Base-by-base conservation (phyloP, 2,113 vertebrate genomes). In the Callocephalon fimbriatum region DNA sequence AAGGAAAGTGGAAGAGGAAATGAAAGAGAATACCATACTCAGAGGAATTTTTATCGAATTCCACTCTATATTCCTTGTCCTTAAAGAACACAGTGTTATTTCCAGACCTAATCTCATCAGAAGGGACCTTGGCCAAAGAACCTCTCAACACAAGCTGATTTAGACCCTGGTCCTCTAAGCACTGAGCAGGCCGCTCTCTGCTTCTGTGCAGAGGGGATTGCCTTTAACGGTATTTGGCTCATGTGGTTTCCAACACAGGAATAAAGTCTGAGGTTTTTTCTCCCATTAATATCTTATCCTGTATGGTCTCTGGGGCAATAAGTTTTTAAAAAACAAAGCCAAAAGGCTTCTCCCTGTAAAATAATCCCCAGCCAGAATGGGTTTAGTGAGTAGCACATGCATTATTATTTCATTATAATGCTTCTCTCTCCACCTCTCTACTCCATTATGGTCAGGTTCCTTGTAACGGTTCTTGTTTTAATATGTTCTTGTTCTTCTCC, bases 11-110 rank as follows among this genome's bases (percentile, higher is more conserved):
- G 61, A 80, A 92, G 40, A 94, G 94, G 94, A 97, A 95, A 95
- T 92, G 54, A 93, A 97, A 54, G 63, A 92, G 65, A 86, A 93
- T 86, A 92, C 45, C 71, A 76, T 23, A 56, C 35, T 71, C 2
- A 0, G 26, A 83, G 86, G 72, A 96, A 88, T 90, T 94, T 94
- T 92, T 95, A 74, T 91, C 88, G 61, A 94, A 92, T 81, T 92
- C 72, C 68, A 74, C 4, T 59, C 45, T 77, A 9, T 74, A 80
- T 54, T 77, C 29, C 68, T 72, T 48, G 31, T 77, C 67, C 35
- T 66, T 53, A 79, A 93, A 88, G 50, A 92, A 51, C 3, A 5
- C 1, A 0, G 9, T 40, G 20, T 37, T 92, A 26, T 77, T 86
- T 77, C 44, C 47, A 86, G 86, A 56, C 47, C 6, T 86, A 74